Conservation (phyloP, 2,113 vertebrate species). For the Rhizomys pruinosus region DNA sequence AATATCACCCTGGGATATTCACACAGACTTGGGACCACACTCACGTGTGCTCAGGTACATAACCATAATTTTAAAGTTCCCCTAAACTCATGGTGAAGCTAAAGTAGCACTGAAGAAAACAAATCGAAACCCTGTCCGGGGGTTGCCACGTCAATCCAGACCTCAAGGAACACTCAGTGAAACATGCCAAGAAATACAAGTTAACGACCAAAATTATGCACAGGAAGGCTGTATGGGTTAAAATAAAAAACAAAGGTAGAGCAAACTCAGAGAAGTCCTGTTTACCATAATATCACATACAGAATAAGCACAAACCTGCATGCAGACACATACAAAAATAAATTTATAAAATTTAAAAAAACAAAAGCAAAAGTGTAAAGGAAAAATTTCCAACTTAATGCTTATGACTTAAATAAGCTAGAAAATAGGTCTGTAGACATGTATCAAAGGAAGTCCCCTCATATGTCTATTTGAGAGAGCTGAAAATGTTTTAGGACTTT, state of each 20-base stretch:
- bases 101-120: not conserved
- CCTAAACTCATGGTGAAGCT: not conserved
- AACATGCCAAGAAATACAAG: not conserved
- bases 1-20: not conserved
- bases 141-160: too few relatives aligned
- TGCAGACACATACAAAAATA: too few relatives aligned
- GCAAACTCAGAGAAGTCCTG: not conserved
- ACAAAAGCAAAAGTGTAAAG: not conserved
- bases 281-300: too few relatives aligned
- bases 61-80: not conserved
- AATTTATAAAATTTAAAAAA: too few relatives aligned
- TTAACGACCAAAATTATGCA: not conserved
- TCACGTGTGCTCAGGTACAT: too few relatives aligned
- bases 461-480: not conserved
- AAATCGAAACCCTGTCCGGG: not conserved
- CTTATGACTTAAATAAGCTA: not conserved
- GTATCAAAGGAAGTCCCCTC: not conserved
- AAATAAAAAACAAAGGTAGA: not conserved
- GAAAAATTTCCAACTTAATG: not conserved
- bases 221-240: not conserved
- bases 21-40: not conserved
- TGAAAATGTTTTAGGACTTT: not conserved
- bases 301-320: too few relatives aligned
- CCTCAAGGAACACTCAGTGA: not conserved
- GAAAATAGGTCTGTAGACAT: not conserved